Evolutionary conservation across 1,140 invertebrate species (phyloP), one percentile per base, ranked within the genome.

Genomic region (Bombus consobrinus): DNA sequence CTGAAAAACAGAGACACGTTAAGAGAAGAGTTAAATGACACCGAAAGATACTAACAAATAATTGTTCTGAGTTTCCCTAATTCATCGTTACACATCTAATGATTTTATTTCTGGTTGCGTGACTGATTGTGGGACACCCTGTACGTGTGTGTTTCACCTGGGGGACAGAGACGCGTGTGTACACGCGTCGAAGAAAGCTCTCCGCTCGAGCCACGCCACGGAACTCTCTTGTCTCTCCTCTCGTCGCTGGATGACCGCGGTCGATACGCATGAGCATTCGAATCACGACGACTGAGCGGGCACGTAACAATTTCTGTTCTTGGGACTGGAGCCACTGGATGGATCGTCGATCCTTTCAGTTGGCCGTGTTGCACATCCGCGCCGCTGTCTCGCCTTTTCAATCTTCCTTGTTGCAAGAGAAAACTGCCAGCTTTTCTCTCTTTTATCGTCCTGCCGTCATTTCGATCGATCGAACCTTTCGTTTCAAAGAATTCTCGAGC

Each of bases 271-370:
- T 90, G 82, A 90, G 88, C 89, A 93, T 93, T 93, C 92, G 82
- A 83, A 91, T 93, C 92, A 93, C 92, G 92, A 86, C 78, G 78
- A 79, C 84, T 74, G 80, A 89, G 91, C 89, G 85, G 88, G 92
- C 92, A 93, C 91, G 92, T 93, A 93, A 93, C 92, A 93, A 93
- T 92, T 93, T 92, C 91, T 92, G 90, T 93, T 93, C 92, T 92
- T 88, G 85, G 92, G 92, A 93, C 90, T 91, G 81, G 90, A 89
- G 88, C 89, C 89, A 90, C 88, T 81, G 89, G 88, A 87, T 86
- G 81, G 80, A 89, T 89, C 89, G 88, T 89, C 89, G 88, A 87
- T 89, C 89, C 81, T 86, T 90, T 87, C 88, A 88, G 81, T 84
- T 74, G 73, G 64, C 74, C 75, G 78, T 78, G 87, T 37, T 69